These are phyloP conservation scores for Diachasmimorpha longicaudata DNA, from an alignment of 1,140 invertebrate species.

Conservation along the genomic window DNA sequence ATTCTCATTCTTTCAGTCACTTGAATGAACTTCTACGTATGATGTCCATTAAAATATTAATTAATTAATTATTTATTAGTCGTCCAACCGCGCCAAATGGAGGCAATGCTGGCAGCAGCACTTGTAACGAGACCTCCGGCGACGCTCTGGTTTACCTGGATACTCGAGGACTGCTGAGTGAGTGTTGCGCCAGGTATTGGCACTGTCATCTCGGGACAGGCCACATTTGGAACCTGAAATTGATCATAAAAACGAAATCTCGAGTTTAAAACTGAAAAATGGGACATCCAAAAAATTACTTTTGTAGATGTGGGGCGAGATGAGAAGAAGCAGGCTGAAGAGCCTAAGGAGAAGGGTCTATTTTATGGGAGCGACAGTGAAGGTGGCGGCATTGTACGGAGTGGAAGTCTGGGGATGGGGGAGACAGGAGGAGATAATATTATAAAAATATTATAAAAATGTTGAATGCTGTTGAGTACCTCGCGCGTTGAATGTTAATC, in stretches of 20 bases:
- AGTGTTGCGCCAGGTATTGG: conserved; percentile 55
- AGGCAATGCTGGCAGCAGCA: conserved; percentile 72
- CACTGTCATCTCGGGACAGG: conserved; percentile 63
- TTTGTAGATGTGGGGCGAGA: too few relatives aligned
- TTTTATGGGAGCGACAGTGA: too few relatives aligned
- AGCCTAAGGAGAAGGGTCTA: too few relatives aligned
- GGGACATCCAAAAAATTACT: not conserved
- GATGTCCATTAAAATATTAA: not conserved
- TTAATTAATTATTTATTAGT: conserved; percentile 51
- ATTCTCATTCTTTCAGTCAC: not conserved
- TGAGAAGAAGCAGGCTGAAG: too few relatives aligned
- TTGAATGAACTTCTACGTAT: not conserved
- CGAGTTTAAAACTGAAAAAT: not conserved
- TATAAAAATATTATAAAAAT: too few relatives aligned
- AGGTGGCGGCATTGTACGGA: too few relatives aligned
- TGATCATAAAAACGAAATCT: not conserved
- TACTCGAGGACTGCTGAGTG: conserved; percentile 65
- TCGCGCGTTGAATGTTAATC: too few relatives aligned
- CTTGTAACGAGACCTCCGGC: conserved; percentile 73
- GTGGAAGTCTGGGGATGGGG: too few relatives aligned
- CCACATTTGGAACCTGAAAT: conserved; percentile 64
- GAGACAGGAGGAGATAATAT: too few relatives aligned
- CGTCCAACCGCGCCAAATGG: conserved; percentile 75
- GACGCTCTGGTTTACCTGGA: conserved; percentile 64
- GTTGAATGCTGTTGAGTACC: too few relatives aligned